phyloP scores from a whole-genome alignment of 2,888 invertebrate species.

The Adela reaumurella region DNA sequence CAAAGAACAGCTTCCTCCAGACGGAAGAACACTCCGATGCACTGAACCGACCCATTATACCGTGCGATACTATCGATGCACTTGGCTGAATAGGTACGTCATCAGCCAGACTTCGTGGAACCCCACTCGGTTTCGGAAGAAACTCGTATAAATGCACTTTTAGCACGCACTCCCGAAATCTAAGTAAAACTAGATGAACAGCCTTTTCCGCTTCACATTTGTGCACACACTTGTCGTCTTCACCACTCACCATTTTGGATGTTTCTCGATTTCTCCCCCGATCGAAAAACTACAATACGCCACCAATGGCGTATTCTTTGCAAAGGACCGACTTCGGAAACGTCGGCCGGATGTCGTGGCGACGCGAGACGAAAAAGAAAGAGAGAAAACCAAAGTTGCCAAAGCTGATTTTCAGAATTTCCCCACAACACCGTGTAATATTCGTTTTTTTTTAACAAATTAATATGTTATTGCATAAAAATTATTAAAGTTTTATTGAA shows the following conservation, averaged over 20 bases:
- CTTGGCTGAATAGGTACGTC: not conserved
- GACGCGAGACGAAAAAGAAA: no score
- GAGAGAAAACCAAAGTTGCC: no score
- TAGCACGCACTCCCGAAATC: constrained; percentile 30
- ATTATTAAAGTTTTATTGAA: no score
- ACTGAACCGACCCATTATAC: not conserved
- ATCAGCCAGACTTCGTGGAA: not conserved
- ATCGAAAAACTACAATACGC: constrained; percentile 75
- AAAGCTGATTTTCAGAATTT: no score
- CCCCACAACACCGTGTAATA: no score
- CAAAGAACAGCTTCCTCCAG: constrained; percentile 14
- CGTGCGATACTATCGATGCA: not conserved
- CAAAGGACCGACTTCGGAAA: no score
- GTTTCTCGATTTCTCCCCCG: constrained; percentile 73
- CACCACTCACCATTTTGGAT: constrained; percentile 76
- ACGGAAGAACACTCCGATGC: not conserved
- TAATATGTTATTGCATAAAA: no score
- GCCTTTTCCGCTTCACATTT: constrained; percentile 25
- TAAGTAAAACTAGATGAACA: constrained; percentile 21
- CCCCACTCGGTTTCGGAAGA: not conserved
- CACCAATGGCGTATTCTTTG: constrained; percentile 84
- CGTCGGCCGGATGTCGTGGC: constrained; percentile 33
- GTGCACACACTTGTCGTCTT: constrained; percentile 25
- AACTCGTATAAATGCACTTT: constrained; percentile 17
- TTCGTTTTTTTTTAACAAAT: no score